phyloP scores from a whole-genome alignment of 2,113 vertebrate species.

The Mormoops blainvillei region DNA sequence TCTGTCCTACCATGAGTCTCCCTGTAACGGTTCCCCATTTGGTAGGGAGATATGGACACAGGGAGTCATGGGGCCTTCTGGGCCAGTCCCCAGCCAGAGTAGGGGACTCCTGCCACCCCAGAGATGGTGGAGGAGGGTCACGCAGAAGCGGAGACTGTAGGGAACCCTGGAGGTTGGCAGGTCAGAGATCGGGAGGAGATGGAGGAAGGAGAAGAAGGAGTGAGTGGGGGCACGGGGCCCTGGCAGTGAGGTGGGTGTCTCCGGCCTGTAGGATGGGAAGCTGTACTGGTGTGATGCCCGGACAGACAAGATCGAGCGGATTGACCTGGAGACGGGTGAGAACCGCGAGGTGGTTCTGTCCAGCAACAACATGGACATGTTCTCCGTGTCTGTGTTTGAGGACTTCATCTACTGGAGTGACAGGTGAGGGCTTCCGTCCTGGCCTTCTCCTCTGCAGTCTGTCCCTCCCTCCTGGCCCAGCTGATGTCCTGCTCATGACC shows the following conservation, averaged over 20 bases:
- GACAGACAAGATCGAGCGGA: conserved; percentile 95
- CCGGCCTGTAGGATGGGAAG: conserved; percentile 83
- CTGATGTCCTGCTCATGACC: rapidly evolving
- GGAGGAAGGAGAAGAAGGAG: background rate
- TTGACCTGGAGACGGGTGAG: conserved; percentile 93
- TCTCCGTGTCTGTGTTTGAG: conserved; percentile 96
- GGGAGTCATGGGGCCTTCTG: background rate
- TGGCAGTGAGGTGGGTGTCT: background rate
- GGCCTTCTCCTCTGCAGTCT: rapidly evolving
- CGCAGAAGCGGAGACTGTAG: background rate
- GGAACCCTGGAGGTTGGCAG: background rate
- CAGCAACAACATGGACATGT: conserved; percentile 99
- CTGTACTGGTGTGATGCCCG: conserved; percentile 98
- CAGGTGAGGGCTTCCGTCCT: conserved; percentile 78
- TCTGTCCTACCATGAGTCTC: background rate
- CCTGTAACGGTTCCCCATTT: background rate
- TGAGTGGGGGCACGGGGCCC: background rate
- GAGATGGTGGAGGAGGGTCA: background rate
- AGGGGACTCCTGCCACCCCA: background rate
- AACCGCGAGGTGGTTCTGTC: conserved; percentile 92
- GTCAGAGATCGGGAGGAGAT: background rate
- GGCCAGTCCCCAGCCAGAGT: background rate
- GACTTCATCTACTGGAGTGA: conserved; percentile 98
- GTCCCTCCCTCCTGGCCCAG: background rate
- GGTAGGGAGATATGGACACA: background rate